phyloP scores from a whole-genome alignment of 2,113 vertebrate species.

The Pelmatolapia mariae region DNA sequence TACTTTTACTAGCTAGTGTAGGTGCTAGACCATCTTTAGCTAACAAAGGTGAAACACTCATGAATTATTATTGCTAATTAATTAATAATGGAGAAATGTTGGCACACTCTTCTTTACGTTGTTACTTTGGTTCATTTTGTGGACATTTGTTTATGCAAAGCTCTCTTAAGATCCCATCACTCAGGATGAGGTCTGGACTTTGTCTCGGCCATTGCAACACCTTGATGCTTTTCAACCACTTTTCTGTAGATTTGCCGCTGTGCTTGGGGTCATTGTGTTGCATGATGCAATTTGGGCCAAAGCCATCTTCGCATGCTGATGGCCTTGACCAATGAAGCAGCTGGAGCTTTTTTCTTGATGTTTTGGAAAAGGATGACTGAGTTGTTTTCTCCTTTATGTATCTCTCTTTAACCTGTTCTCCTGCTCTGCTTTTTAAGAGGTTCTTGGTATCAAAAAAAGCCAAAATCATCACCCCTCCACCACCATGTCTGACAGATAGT shows the following conservation, averaged over 20 bases:
- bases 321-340: background rate
- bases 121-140: background rate
- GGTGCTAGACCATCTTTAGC: background rate
- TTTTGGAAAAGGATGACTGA: background rate
- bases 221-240: background rate
- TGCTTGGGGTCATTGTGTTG: background rate
- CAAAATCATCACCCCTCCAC: background rate
- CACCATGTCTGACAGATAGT: background rate
- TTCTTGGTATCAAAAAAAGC: background rate
- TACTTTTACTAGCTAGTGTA: background rate
- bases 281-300: background rate
- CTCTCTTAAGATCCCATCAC: background rate
- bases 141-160: background rate
- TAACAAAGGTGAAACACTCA: background rate
- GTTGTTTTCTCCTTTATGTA: background rate
- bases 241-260: background rate
- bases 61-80: background rate
- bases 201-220: background rate
- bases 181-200: background rate
- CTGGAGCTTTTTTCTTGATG: background rate
- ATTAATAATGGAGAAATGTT: background rate
- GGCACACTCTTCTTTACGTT: background rate
- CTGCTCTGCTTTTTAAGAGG: background rate
- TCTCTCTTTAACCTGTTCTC: background rate
- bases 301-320: too few species aligned